These are phyloP conservation scores for Lepidochrysops patricia DNA, from an alignment of 2,888 invertebrate species.

Conservation along the genomic window DNA sequence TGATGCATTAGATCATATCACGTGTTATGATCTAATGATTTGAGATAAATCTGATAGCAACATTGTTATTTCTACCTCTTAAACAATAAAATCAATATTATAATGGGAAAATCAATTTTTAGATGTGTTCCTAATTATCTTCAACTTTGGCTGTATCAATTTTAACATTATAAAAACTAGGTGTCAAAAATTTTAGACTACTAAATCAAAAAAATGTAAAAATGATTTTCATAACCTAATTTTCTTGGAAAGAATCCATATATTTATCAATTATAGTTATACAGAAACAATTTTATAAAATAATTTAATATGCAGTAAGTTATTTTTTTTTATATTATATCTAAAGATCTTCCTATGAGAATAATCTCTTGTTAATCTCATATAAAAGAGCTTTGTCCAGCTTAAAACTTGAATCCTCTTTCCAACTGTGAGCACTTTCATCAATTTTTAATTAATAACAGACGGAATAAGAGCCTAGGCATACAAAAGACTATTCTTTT, in stretches of 20 bases:
- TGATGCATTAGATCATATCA: no score
- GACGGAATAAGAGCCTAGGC: no score
- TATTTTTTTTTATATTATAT: background rate
- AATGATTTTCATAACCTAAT: background rate
- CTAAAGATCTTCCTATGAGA: no score
- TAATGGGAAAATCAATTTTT: background rate
- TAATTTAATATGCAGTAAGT: constrained; percentile 5
- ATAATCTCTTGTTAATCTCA: no score
- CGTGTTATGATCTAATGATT: no score
- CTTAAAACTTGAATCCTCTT: background rate
- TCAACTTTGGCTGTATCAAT: background rate
- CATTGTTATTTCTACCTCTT: no score
- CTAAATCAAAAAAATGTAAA: background rate
- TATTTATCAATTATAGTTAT: no score
- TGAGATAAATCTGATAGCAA: no score
- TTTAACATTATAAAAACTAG: background rate
- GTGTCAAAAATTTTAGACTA: background rate
- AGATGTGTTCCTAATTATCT: background rate
- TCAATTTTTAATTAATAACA: background rate
- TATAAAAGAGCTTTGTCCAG: background rate
- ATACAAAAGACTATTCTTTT: no score
- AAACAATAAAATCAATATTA: no score
- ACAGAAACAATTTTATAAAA: background rate
- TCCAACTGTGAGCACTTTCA: background rate
- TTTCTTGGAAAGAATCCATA: no score